These are phyloP conservation scores for Penelope pileata DNA, from an alignment of 2,113 vertebrate genomes.

Conservation along the genomic window DNA sequence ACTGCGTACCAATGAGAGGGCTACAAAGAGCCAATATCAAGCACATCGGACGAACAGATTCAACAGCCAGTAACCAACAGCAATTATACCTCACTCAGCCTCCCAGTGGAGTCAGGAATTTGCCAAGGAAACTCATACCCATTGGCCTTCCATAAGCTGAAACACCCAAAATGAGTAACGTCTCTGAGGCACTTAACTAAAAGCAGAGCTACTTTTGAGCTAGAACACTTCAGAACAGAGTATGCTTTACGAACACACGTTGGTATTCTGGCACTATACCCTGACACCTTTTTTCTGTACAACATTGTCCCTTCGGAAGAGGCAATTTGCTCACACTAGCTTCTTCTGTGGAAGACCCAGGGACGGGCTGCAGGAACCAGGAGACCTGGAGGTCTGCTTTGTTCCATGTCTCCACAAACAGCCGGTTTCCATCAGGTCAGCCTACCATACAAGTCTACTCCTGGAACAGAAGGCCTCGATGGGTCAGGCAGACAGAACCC, in stretches of 20 bases:
- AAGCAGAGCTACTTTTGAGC: constrained; percentile 16
- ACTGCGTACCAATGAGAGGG: neutral
- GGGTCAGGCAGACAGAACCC: neutral
- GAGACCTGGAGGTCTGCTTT: neutral
- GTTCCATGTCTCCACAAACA: neutral
- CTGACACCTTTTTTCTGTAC: neutral
- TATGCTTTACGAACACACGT: rapidly evolving
- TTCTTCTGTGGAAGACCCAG: neutral
- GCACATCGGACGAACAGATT: neutral
- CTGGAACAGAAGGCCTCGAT: neutral
- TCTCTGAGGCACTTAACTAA: constrained; percentile 30
- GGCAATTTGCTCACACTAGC: neutral
- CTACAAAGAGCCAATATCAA: constrained; percentile 24
- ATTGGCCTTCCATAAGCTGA: neutral
- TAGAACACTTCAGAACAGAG: neutral
- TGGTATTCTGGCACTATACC: neutral
- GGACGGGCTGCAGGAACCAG: neutral
- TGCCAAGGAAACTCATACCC: constrained; percentile 29
- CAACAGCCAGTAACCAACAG: constrained; percentile 1
- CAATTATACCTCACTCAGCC: neutral
- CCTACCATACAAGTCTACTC: neutral
- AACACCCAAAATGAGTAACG: constrained; percentile 25
- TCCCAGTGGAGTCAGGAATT: neutral
- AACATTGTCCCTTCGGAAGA: neutral
- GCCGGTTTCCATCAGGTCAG: neutral